phyloP scores from a whole-genome alignment of 2,797 vertebrate species.

The Periparus ater region DNA sequence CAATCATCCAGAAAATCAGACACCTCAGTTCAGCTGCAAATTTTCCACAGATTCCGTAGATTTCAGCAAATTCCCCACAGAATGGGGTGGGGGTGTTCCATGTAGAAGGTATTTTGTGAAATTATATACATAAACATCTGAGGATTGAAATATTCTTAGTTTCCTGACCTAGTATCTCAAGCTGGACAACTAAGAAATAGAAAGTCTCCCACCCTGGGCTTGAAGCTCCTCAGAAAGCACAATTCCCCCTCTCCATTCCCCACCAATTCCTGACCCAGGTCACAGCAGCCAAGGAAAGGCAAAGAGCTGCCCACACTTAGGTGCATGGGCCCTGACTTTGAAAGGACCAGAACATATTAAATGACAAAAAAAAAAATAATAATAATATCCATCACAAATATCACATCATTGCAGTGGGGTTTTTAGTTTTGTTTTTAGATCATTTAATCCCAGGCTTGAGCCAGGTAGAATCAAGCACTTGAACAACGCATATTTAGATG shows the following conservation, averaged over 20 bases:
- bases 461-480: neutral
- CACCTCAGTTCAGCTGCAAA: neutral
- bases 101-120: neutral
- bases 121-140: neutral
- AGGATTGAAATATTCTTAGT: neutral
- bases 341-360: neutral
- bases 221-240: neutral
- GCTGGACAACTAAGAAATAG: neutral
- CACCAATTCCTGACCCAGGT: neutral
- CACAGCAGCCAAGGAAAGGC: neutral
- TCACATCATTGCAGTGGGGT: neutral
- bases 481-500: neutral
- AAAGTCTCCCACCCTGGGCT: neutral
- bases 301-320: neutral
- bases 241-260: accelerated
- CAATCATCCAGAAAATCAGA: neutral
- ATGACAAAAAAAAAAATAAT: neutral
- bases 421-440: neutral
- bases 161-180: neutral
- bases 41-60: neutral
- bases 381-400: neutral
- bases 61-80: neutral
- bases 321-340: neutral
- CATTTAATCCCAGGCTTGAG: neutral
- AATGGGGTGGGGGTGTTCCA: neutral